Conservation (phyloP, 2,888 invertebrate species). For the Harpalus rufipes region DNA sequence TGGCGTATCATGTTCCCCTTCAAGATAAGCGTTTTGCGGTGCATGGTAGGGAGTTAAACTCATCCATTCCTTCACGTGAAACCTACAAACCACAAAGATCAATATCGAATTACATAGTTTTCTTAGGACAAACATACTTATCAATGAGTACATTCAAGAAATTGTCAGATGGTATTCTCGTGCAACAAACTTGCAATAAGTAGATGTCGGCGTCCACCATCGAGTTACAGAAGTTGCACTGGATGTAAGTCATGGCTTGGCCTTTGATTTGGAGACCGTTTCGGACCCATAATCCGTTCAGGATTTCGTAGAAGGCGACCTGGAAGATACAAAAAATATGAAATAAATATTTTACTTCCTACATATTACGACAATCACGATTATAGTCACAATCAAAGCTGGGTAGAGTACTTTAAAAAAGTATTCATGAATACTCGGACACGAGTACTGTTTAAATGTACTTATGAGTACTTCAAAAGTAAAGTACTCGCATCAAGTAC, state of each 20-base stretch:
- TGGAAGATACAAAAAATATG: constrained; percentile 75
- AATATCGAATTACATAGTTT: neutral
- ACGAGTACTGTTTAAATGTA: too few species aligned
- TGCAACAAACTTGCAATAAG: constrained; percentile 95
- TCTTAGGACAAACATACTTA: constrained; percentile 81
- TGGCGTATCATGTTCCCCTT: constrained; percentile 90
- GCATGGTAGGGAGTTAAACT: constrained; percentile 86
- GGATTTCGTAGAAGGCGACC: constrained; percentile 97
- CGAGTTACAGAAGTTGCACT: constrained; percentile 98
- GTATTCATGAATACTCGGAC: too few species aligned
- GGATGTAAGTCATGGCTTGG: constrained; percentile 99
- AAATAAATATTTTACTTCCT: too few species aligned
- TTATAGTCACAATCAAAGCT: too few species aligned
- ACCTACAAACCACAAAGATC: constrained; percentile 78
- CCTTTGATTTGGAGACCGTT: constrained; percentile 98
- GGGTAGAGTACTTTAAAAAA: too few species aligned
- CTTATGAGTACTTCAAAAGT: too few species aligned
- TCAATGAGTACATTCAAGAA: constrained; percentile 93
- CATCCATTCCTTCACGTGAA: constrained; percentile 92
- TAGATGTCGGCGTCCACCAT: constrained; percentile 99
- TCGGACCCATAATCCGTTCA: constrained; percentile 96
- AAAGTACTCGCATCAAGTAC: too few species aligned
- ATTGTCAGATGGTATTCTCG: constrained; percentile 90
- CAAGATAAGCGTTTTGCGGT: constrained; percentile 81
- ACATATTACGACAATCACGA: too few species aligned